phyloP scores from a whole-genome alignment of 2,113 vertebrate species.

The Cottus gobio region DNA sequence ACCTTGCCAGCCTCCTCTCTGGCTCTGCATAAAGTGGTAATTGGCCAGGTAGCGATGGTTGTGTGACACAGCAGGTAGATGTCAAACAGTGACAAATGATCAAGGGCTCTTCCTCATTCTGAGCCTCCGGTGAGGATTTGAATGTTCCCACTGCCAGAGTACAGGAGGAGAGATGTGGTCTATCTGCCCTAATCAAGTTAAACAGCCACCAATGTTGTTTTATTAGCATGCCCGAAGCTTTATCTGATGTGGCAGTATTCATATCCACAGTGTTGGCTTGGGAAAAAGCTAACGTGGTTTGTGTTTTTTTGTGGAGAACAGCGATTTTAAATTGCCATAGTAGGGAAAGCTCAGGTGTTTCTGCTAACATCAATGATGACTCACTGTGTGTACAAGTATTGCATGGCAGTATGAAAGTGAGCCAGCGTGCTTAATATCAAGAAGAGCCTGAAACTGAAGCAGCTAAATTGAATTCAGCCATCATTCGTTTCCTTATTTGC shows the following conservation, averaged over 20 bases:
- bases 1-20: slow-evolving; percentile 30
- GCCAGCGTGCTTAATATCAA: not conserved
- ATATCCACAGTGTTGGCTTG: not conserved
- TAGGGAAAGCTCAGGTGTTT: not conserved
- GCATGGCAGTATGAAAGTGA: not conserved
- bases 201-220: not conserved
- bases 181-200: not conserved
- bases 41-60: slow-evolving; percentile 62
- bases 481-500: not conserved
- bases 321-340: not conserved
- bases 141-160: not conserved
- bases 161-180: not conserved
- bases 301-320: not conserved
- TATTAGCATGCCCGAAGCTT: not conserved
- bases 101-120: slow-evolving; percentile 1
- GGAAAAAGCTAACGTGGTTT: not conserved
- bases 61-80: slow-evolving; percentile 59
- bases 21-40: slow-evolving; percentile 53
- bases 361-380: not conserved
- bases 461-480: not conserved
- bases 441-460: not conserved
- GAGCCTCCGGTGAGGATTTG: not conserved
- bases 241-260: not conserved
- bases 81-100: slow-evolving; percentile 56
- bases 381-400: not conserved